Evolutionary conservation across 2,888 invertebrate species (phyloP), one percentile per base, ranked within the genome.

Genomic region (Tyria jacobaeae): DNA sequence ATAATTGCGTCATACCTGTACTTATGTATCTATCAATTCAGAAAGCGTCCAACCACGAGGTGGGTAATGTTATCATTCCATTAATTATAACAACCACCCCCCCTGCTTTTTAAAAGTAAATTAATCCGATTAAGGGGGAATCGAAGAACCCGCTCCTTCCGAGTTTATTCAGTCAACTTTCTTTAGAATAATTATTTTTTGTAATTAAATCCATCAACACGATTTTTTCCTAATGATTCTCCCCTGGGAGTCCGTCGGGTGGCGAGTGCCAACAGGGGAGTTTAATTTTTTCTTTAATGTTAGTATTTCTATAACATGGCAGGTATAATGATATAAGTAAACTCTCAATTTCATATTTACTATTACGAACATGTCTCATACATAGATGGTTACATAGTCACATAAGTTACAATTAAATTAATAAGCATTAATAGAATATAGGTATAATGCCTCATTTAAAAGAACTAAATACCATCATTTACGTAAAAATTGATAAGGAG

Each of bases 181-280:
- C 92, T 93, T 91, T 89, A 83, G 90, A 92, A 92, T 94, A 93
- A 94, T 94, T 93, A 94, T 94, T 93, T 93, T 93, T 94, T 92
- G 92, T 93, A 94, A 94, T 94, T 94, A 94, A 94, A 94, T 94
- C 94, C 94, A 93, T 94, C 93, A 94, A 94, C 93, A 93, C 93
- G 93, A 94, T 93, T 94, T 94, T 93, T 93, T 94, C 91, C 89
- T 94, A 94, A 93, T 93, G 93, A 93, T 92, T 91, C 90, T 89
- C 93, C 91, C 91, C 81, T 70, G 92, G 90, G 92, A 89, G 83
- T 66, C 60, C 78, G 76, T 81, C 65, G 84, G 81, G 73, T 80
- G 78, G 75, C 69, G 73, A 75, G 71, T 59, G 73, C 78, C 78
- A 78, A 71, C 79, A 75, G 82, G 81, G 83, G 73, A 70, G 71